A percentile compares a stretch with the other conserved stretches of the same genome.
Evolutionary conservation across 2,888 invertebrate genomes (phyloP).

Genomic region (Hartigia nigra): DNA sequence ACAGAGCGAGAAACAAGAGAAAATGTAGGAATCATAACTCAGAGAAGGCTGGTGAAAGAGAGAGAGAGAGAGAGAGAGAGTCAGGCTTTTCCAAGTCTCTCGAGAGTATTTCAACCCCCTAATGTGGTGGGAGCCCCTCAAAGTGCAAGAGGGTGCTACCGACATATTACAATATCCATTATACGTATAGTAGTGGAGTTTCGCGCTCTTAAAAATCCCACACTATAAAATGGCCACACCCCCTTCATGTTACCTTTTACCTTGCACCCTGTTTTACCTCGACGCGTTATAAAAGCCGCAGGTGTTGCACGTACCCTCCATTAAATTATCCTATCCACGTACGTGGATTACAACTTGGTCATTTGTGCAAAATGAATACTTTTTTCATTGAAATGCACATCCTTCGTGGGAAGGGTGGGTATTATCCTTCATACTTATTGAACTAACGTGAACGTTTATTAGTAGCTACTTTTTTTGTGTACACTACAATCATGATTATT

Average conservation of each 20-base stretch:
- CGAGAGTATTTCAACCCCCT: conserved; percentile 28
- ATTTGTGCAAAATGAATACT: neutral
- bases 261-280: neutral
- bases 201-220: conserved; percentile 6
- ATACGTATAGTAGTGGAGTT: conserved; percentile 21
- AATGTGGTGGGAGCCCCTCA: neutral
- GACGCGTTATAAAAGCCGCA: neutral
- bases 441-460: neutral
- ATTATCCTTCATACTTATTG: neutral
- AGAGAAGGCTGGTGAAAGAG: conserved; percentile 27
- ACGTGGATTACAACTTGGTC: neutral
- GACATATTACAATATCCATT: conserved; percentile 36
- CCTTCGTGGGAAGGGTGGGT: no score
- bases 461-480: neutral
- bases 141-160: conserved; percentile 20
- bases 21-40: conserved; percentile 28
- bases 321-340: neutral
- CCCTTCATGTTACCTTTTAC: neutral
- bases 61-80: conserved; percentile 34
- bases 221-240: neutral
- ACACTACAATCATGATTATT: neutral
- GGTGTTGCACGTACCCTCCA: neutral
- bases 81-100: conserved; percentile 33
- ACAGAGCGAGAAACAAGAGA: neutral
- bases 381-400: no score